Evolutionary conservation across 2,797 vertebrate genomes (phyloP).

Genomic region (Ispidina picta): DNA sequence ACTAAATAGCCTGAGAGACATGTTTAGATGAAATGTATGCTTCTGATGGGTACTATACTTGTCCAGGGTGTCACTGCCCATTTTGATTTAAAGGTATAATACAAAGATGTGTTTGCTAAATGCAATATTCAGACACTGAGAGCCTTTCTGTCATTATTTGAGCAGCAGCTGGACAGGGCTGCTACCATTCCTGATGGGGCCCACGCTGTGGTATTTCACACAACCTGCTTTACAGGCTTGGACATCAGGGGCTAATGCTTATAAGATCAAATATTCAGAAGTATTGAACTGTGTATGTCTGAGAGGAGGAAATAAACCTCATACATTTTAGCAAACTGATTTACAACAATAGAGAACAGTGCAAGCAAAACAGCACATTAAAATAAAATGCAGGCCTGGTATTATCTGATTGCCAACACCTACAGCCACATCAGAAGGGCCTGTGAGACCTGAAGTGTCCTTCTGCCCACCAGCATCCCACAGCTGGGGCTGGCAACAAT

Average conservation of each 20-base stretch:
- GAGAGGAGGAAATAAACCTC: neutral
- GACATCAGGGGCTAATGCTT: neutral
- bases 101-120: neutral
- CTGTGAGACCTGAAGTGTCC: neutral
- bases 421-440: neutral
- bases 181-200: neutral
- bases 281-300: neutral
- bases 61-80: neutral
- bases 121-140: neutral
- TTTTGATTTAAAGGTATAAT: neutral
- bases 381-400: neutral
- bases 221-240: neutral
- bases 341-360: neutral
- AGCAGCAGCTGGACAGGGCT: neutral
- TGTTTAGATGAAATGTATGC: neutral
- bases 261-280: neutral
- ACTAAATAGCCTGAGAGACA: neutral
- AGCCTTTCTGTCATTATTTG: neutral
- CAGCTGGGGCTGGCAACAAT: neutral
- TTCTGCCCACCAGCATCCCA: neutral
- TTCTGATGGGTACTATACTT: neutral
- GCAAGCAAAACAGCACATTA: neutral
- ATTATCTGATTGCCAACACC: neutral
- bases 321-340: neutral
- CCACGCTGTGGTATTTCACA: neutral